Conservation (phyloP, 2,888 invertebrate species). For the Mimumesa dahlbomi region DNA sequence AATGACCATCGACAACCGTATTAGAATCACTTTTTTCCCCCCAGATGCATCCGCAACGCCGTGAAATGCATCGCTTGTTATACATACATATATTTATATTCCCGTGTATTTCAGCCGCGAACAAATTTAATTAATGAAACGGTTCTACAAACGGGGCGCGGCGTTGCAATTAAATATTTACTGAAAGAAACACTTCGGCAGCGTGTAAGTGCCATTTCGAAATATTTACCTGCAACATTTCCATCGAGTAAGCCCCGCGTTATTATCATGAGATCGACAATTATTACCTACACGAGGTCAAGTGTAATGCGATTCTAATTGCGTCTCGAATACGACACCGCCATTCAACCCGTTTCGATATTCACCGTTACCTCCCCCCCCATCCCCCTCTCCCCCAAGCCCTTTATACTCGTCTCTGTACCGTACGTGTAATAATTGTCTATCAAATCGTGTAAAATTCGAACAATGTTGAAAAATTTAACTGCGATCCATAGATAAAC, state of each 20-base stretch:
- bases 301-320: conserved; percentile 61
- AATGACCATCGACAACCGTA: conserved; percentile 18
- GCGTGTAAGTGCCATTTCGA: conserved; percentile 5
- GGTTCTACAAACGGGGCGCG: background rate
- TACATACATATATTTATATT: no score
- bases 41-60: background rate
- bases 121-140: conserved; percentile 7
- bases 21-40: conserved; percentile 7
- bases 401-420: no score
- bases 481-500: background rate
- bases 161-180: background rate
- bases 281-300: conserved; percentile 52
- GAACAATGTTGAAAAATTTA: conserved; percentile 8
- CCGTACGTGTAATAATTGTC: conserved; percentile 21
- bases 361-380: conserved; percentile 16
- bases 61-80: background rate
- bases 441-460: conserved; percentile 7
- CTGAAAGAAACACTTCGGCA: background rate
- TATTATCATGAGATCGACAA: conserved; percentile 44
- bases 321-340: conserved; percentile 45
- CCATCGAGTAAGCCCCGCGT: conserved; percentile 30
- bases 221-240: conserved; percentile 22
- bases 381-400: no score
- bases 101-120: background rate
- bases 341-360: conserved; percentile 31